Base-by-base conservation (phyloP, 2,113 vertebrate genomes). In the Nyctibius bracteatus region DNA sequence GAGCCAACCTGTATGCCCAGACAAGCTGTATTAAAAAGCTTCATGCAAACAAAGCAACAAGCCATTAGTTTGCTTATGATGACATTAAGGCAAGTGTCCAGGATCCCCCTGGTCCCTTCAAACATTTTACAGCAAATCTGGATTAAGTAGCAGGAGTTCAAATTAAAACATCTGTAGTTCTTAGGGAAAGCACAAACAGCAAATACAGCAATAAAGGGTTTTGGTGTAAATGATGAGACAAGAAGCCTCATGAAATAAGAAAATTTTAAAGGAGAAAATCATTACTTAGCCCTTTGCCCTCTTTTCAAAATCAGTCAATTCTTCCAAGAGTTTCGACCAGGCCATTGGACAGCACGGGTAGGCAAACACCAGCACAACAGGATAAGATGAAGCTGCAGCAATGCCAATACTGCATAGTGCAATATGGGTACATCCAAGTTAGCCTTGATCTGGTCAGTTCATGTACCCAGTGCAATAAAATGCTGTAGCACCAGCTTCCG, bases 1-100 rank as follows among this genome's bases (percentile, higher is more conserved):
- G 8, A 78, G 28, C 30, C 43, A 47, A 18, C 0, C 0, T 14
- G 8, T 68, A 30, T 13, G 27, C 21, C 71, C 66, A 79, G 57
- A 33, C 35, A 79, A 89, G 30, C 27, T 63, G 44, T 12, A 11
- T 25, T 73, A 63, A 43, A 14, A 44, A 81, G 35, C 4, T 63
- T 35, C 41, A 23, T 28, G 74, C 43, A 78, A 75, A 66, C n/a
- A 75, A 81, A 49, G 49, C 59, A 74, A 23, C 47, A 62, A 62
- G 78, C 31, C 24, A 28, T 59, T 46, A 27, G 10, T 57, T 77
- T 52, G 39, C 35, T 59, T 61, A 30, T 3, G 15, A 33, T 16
- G 23, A 35, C 62, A 47, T 39, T 30, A 35, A 73, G 39, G 21
- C 5, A 22, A 71, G 33, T 22, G 33, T 28, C 28, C 77, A 51